A percentile compares a stretch with the other conserved stretches of the same genome.
Conservation (phyloP, 2,888 invertebrate genomes). For the Macrosiphum euphorbiae region DNA sequence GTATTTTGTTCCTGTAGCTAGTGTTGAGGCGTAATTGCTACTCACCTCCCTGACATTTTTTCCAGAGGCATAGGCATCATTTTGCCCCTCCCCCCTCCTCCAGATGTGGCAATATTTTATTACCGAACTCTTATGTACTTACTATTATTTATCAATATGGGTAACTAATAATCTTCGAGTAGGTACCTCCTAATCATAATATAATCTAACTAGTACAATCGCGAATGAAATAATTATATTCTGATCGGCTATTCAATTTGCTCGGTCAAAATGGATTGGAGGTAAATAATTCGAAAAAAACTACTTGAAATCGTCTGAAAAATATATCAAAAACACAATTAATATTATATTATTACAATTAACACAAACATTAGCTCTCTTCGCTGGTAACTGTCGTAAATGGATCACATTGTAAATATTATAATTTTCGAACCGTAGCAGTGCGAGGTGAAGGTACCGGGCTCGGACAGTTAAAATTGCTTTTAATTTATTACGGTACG, state of each 20-base stretch:
- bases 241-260: background rate
- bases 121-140: too few relatives aligned
- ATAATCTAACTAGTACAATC: background rate
- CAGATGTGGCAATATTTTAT: too few relatives aligned
- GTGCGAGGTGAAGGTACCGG: background rate
- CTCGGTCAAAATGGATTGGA: too few relatives aligned
- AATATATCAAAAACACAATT: background rate
- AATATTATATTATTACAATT: background rate
- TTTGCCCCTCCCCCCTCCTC: too few relatives aligned
- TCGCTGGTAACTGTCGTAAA: background rate
- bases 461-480: background rate
- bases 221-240: background rate
- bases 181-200: background rate
- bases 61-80: too few relatives aligned
- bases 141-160: too few relatives aligned
- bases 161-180: background rate
- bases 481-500: background rate
- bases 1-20: too few relatives aligned
- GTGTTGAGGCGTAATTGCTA: too few relatives aligned
- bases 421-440: background rate
- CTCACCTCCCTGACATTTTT: too few relatives aligned
- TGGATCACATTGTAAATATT: background rate
- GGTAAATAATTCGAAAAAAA: background rate
- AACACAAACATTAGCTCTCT: background rate
- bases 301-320: background rate